Conservation (phyloP, 2,797 vertebrate genomes). For the Sebastes hubbsi region DNA sequence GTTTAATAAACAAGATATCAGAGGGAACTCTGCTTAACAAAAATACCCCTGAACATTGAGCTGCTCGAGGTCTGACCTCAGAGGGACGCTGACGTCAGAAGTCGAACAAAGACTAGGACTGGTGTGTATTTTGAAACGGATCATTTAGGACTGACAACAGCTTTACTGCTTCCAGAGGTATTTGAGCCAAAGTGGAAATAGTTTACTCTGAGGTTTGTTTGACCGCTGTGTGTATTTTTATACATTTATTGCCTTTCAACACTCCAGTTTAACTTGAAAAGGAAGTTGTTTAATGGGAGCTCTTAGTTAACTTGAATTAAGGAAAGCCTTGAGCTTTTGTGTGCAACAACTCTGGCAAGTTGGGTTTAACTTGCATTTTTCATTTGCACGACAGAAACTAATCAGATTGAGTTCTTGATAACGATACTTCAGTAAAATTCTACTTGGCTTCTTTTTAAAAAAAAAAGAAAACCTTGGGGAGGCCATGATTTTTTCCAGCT, state of each 20-base stretch:
- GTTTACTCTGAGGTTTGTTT: conserved; percentile 46
- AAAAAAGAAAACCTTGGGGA: background rate
- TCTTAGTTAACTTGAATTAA: conserved; percentile 16
- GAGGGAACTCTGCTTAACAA: conserved; percentile 29
- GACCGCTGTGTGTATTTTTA: conserved; percentile 27
- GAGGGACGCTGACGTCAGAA: conserved; percentile 22
- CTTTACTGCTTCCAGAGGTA: conserved; percentile 30
- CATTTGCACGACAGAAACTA: background rate
- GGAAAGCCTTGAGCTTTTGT: background rate
- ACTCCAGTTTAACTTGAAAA: conserved; percentile 10
- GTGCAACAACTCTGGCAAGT: background rate
- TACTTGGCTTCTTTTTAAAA: background rate
- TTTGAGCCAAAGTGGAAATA: conserved; percentile 39
- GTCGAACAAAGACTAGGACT: background rate
- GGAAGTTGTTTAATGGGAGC: conserved; percentile 13
- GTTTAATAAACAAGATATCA: conserved; percentile 66
- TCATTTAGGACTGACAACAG: conserved; percentile 15
- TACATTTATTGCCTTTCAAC: background rate
- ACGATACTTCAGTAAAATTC: background rate
- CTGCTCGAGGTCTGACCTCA: conserved; percentile 35
- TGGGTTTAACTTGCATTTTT: background rate
- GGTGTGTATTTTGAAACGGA: conserved; percentile 18
- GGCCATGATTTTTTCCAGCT: background rate
- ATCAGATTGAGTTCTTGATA: background rate
- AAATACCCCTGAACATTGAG: conserved; percentile 34